Conservation (phyloP, 2,113 vertebrate species). For the Pardalotus punctatus region DNA sequence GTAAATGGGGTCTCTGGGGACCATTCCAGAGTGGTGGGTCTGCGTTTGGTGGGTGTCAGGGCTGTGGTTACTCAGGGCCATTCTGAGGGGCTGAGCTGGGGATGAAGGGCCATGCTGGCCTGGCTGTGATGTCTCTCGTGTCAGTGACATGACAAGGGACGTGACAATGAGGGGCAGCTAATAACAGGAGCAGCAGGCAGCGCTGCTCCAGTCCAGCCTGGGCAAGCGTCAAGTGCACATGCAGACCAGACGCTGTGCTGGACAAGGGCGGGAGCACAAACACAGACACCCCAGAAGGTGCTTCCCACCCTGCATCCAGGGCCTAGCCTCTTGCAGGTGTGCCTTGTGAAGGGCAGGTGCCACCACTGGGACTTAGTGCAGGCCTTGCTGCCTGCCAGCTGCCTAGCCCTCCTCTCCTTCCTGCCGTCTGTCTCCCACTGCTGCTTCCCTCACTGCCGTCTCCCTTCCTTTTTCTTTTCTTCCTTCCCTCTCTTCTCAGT, state of each 20-base stretch:
- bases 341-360: not conserved
- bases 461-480: not conserved
- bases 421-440: not conserved
- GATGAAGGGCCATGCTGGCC: no score
- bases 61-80: no score
- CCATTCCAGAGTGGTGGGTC: no score
- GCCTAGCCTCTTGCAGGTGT: not conserved
- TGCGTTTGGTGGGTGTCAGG: no score
- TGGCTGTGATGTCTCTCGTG: not conserved
- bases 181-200: no score
- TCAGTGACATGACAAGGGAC: not conserved
- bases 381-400: not conserved
- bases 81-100: no score
- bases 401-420: not conserved
- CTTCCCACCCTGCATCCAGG: not conserved
- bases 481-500: not conserved
- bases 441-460: not conserved
- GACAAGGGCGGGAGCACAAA: not conserved
- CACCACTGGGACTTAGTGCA: not conserved
- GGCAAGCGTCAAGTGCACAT: not conserved
- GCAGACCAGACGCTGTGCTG: not conserved
- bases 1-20: not conserved
- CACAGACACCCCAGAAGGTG: rapidly evolving
- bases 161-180: not conserved
- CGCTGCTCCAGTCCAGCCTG: not conserved